Conservation (phyloP, 2,888 invertebrate genomes). For the Eumacrocentrus americanus region DNA sequence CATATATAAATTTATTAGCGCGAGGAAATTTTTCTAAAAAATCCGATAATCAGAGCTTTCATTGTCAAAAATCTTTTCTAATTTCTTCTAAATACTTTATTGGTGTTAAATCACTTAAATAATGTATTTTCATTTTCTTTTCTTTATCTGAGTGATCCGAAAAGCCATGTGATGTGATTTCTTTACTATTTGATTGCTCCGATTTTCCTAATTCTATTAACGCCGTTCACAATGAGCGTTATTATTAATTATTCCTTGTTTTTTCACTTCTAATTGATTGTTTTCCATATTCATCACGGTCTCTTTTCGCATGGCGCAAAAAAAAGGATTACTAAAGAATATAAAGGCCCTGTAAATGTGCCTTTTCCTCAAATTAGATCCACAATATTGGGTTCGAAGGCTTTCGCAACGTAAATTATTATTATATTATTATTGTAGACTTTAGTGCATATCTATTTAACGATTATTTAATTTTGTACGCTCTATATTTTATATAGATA, state of each 20-base stretch:
- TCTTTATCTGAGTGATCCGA: slow-evolving; percentile 2
- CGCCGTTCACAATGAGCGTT: no score
- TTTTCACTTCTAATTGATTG: background rate
- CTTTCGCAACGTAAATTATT: slow-evolving; percentile 33
- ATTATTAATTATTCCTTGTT: slow-evolving; percentile 9
- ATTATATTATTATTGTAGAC: slow-evolving; percentile 29
- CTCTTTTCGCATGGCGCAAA: no score
- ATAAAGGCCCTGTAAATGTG: background rate
- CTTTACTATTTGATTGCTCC: slow-evolving; percentile 13
- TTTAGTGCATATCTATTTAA: slow-evolving; percentile 37
- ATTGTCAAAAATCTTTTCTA: background rate
- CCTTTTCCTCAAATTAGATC: background rate
- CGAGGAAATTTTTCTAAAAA: background rate
- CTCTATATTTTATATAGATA: slow-evolving; percentile 27
- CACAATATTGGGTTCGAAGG: slow-evolving; percentile 25
- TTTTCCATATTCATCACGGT: no score
- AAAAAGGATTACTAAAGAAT: slow-evolving; percentile 16
- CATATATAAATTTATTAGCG: slow-evolving; percentile 20
- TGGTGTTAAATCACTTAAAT: background rate
- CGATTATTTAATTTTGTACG: slow-evolving; percentile 41
- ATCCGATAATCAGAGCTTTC: background rate
- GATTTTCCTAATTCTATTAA: no score
- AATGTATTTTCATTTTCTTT: background rate
- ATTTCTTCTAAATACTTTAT: background rate
- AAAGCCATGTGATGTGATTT: slow-evolving; percentile 25